Percentiles rank a stretch among this genome's conserved stretches.
Evolutionary conservation across 2,113 vertebrate species (phyloP).

Genomic region (Podarcis cretensis): DNA sequence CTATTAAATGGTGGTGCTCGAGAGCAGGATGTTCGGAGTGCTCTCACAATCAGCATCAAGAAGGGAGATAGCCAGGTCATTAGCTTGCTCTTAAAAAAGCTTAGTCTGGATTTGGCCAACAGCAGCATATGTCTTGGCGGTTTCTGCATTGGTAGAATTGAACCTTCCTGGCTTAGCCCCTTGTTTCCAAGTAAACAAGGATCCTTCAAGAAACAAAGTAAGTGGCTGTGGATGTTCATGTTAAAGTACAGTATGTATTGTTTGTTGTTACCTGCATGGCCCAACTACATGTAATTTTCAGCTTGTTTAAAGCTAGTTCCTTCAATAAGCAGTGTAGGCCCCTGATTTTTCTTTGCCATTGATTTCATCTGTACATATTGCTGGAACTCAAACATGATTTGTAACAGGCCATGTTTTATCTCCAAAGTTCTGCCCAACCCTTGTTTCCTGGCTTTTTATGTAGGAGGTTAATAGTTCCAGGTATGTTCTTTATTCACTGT

Average conservation of each 20-base stretch:
- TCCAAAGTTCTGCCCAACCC: background rate
- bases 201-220: conserved; percentile 74
- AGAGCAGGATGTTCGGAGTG: conserved; percentile 89
- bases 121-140: conserved; percentile 92
- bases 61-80: conserved; percentile 83
- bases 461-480: background rate
- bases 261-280: background rate
- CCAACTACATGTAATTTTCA: background rate
- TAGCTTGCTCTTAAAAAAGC: conserved; percentile 86
- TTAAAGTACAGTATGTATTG: background rate
- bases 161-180: conserved; percentile 89
- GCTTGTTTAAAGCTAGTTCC: background rate
- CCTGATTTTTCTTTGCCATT: background rate
- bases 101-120: conserved; percentile 89
- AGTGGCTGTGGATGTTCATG: conserved; percentile 44
- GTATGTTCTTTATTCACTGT: background rate
- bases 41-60: conserved; percentile 84
- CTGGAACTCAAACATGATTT: background rate
- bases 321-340: background rate
- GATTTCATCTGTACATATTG: background rate
- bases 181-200: conserved; percentile 83
- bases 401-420: background rate
- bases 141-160: conserved; percentile 87
- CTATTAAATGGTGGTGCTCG: conserved; percentile 83
- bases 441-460: background rate